Conservation (phyloP, 2,888 invertebrate species). For the Altica lythri region DNA sequence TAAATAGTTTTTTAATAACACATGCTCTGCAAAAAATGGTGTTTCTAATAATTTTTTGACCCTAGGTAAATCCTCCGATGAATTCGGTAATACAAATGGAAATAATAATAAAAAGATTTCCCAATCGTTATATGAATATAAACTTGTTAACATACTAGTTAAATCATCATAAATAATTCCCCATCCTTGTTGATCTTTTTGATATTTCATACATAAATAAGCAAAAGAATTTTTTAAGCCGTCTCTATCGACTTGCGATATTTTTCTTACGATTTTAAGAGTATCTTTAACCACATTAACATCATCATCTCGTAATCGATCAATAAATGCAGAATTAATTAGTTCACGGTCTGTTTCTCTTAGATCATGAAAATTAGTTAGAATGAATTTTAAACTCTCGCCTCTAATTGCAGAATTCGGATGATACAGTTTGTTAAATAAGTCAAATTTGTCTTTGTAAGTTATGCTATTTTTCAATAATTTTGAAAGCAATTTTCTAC, state of each 20-base stretch:
- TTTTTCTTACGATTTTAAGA: constrained; percentile 55
- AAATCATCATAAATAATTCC: constrained; percentile 50
- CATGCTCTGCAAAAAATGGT: constrained; percentile 56
- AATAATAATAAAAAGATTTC: constrained; percentile 64
- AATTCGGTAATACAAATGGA: constrained; percentile 66
- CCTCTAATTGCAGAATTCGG: constrained; percentile 67
- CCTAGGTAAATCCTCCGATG: constrained; percentile 54
- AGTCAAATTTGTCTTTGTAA: constrained; percentile 49
- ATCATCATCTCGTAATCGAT: constrained; percentile 71
- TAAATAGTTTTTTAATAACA: constrained; percentile 34
- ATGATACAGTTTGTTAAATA: constrained; percentile 77
- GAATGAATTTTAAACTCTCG: constrained; percentile 69
- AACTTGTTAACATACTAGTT: constrained; percentile 40
- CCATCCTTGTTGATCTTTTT: constrained; percentile 52
- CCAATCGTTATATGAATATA: constrained; percentile 57
- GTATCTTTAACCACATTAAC: constrained; percentile 64
- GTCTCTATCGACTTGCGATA: constrained; percentile 34
- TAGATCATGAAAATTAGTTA: constrained; percentile 60
- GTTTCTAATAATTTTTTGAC: constrained; percentile 57
- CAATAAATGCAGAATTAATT: constrained; percentile 66
- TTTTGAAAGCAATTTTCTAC: constrained; percentile 44
- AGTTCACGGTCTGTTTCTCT: constrained; percentile 63
- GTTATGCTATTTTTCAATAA: constrained; percentile 43
- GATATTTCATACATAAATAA: constrained; percentile 60
- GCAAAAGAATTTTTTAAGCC: constrained; percentile 59